Evolutionary conservation across 2,797 vertebrate species (phyloP).

Genomic region (Thripadectes ignobilis): DNA sequence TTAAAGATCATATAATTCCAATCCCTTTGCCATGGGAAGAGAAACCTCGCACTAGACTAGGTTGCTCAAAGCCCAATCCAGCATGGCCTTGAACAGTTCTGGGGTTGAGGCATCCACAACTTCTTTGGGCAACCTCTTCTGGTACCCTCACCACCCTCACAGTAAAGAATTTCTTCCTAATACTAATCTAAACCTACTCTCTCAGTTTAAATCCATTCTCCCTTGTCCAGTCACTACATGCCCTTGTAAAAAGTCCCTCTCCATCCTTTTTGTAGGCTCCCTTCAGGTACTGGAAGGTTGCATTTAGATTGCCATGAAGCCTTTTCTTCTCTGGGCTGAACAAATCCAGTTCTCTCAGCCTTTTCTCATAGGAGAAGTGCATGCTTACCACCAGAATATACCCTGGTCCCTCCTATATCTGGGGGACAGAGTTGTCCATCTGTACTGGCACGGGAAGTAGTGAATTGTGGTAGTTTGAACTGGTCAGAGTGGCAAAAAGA

Average conservation of each 20-base stretch:
- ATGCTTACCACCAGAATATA: background rate
- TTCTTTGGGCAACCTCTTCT: background rate
- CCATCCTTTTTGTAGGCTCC: background rate
- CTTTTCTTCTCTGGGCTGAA: background rate
- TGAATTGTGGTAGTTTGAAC: background rate
- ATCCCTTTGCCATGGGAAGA: background rate
- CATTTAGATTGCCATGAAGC: background rate
- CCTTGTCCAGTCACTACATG: background rate
- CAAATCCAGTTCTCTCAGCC: background rate
- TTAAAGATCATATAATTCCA: too few relatives aligned
- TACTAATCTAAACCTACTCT: background rate
- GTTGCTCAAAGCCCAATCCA: background rate
- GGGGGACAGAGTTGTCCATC: background rate
- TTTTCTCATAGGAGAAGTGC: background rate
- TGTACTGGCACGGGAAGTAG: background rate
- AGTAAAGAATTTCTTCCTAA: background rate
- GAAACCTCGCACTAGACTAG: background rate
- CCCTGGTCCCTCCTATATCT: background rate
- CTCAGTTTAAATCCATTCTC: background rate
- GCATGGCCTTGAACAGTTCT: background rate
- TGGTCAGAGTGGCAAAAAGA: background rate
- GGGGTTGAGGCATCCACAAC: background rate
- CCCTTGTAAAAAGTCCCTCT: background rate
- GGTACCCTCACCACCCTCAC: background rate
- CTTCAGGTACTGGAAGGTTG: background rate